Conservation (phyloP, 2,797 vertebrate species). For the Distichodus sexfasciatus region DNA sequence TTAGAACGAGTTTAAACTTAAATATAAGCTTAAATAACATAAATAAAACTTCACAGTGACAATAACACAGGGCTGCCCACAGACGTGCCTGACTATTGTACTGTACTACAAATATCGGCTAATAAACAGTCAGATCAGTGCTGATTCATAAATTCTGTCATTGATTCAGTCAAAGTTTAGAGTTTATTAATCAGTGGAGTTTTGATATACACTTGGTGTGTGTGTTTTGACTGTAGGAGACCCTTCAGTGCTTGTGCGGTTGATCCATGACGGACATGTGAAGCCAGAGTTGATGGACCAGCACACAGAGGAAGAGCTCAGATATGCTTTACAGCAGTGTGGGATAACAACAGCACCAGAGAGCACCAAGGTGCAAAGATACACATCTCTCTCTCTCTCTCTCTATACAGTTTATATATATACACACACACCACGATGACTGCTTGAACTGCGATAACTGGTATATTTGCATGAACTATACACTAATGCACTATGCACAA, state of each 20-base stretch:
- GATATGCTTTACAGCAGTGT: conserved; percentile 76
- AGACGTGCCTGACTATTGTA: too few species aligned
- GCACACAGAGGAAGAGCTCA: conserved; percentile 81
- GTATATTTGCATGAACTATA: too few species aligned
- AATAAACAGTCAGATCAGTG: too few species aligned
- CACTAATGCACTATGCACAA: too few species aligned
- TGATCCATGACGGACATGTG: conserved; percentile 85
- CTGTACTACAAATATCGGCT: too few species aligned
- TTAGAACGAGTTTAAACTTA: too few species aligned
- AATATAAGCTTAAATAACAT: too few species aligned
- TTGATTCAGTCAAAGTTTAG: too few species aligned
- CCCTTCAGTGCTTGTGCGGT: conserved; percentile 81
- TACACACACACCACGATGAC: not conserved
- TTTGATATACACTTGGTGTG: conserved; percentile 38
- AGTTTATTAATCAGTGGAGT: not conserved
- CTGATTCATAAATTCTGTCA: too few species aligned
- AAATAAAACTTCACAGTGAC: too few species aligned
- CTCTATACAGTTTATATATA: not conserved
- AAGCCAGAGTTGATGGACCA: conserved; percentile 81
- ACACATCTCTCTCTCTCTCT: not conserved
- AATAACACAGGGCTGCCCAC: too few species aligned
- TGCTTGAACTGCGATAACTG: not conserved
- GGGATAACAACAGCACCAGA: conserved; percentile 62
- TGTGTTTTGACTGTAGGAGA: conserved; percentile 77
- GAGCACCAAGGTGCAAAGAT: conserved; percentile 82